Conservation (phyloP, 2,113 vertebrate genomes). For the Python bivittatus region DNA sequence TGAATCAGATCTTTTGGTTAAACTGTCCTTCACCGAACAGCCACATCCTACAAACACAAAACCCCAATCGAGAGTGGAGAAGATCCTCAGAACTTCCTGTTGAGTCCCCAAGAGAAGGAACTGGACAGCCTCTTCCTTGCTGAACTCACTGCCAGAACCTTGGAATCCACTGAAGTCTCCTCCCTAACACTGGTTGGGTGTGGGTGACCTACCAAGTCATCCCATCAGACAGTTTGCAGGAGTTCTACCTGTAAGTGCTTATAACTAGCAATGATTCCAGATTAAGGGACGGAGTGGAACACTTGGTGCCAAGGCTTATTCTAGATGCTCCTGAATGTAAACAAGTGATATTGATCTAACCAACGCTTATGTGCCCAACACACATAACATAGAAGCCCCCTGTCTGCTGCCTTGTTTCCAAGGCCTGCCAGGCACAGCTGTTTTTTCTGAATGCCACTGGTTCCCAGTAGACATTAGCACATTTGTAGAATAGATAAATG, state of each 20-base stretch:
- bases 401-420: neutral
- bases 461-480: neutral
- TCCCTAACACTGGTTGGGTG: too few relatives aligned
- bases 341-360: neutral
- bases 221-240: neutral
- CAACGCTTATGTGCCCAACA: neutral
- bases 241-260: neutral
- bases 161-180: too few relatives aligned
- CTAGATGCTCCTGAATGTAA: neutral
- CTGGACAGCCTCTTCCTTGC: too few relatives aligned
- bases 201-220: neutral
- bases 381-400: neutral
- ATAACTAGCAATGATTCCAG: neutral
- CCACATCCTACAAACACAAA: too few relatives aligned
- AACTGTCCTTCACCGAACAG: too few relatives aligned
- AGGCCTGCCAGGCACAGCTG: neutral
- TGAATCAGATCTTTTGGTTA: too few relatives aligned
- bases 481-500: neutral
- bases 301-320: neutral
- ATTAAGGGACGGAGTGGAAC: neutral
- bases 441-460: neutral
- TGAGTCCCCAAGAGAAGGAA: too few relatives aligned
- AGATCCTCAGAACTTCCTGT: too few relatives aligned
- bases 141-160: too few relatives aligned
- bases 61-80: too few relatives aligned